Percentiles rank a stretch among this genome's conserved stretches.
Evolutionary conservation across 2,797 vertebrate genomes (phyloP).

Genomic region (Loris lydekkerianus): DNA sequence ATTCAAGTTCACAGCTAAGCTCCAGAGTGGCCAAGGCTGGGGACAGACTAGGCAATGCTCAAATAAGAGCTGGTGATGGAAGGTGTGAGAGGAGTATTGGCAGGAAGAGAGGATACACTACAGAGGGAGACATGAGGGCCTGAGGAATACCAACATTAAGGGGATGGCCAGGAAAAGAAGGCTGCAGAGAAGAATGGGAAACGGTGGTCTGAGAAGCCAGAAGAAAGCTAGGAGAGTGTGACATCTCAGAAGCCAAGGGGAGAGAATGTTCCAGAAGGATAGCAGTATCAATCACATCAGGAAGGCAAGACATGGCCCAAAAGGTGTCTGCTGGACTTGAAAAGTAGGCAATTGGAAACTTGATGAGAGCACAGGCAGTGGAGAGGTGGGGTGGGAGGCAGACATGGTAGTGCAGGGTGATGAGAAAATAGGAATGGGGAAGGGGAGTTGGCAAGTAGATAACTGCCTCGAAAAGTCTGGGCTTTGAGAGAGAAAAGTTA

Average conservation of each 20-base stretch:
- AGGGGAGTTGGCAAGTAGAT: not conserved
- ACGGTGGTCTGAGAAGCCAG: not conserved
- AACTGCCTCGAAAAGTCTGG: not conserved
- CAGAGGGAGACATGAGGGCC: not conserved
- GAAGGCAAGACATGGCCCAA: not conserved
- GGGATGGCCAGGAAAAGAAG: not conserved
- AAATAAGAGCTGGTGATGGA: not conserved
- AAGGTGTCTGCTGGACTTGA: conserved; percentile 7
- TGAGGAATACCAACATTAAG: not conserved
- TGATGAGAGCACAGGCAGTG: not conserved
- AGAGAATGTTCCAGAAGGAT: conserved; percentile 50
- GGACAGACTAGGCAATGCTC: not conserved
- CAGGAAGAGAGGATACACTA: not conserved
- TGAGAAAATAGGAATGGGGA: not conserved
- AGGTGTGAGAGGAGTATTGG: not conserved
- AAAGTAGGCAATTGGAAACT: not conserved
- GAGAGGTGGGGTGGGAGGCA: not conserved
- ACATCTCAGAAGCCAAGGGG: conserved; percentile 17
- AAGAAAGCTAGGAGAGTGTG: conserved; percentile 3
- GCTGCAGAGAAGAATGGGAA: not conserved
- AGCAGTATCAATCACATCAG: not conserved
- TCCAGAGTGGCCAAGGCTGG: not conserved
- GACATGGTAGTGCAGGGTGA: not conserved
- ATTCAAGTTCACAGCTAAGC: not conserved
- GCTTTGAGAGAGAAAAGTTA: conserved; percentile 47